phyloP scores from a whole-genome alignment of 53 echinoderm and acorn worm genomes.

The Temnopleurus reevesii region DNA sequence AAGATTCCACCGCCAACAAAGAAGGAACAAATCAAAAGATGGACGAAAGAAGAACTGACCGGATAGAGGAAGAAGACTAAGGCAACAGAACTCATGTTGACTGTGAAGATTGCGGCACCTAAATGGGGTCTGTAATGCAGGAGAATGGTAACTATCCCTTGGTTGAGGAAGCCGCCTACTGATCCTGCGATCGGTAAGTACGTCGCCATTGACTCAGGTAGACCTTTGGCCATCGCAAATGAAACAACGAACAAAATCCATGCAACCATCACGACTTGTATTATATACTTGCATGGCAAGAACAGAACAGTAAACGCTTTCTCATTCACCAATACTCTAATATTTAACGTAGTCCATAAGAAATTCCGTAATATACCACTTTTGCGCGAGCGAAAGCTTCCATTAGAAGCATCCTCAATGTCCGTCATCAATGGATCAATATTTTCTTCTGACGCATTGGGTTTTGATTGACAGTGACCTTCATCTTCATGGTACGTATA shows the following conservation, averaged over 20 bases:
- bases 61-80: not conserved
- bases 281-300: slow-evolving; percentile 22
- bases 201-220: not conserved
- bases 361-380: not conserved
- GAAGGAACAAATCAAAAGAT: slow-evolving; percentile 21
- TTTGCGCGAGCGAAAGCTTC: not conserved
- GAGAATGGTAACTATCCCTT: not conserved
- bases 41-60: not conserved
- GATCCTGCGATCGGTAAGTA: slow-evolving; percentile 25
- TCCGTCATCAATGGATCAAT: not conserved
- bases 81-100: not conserved
- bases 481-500: not conserved
- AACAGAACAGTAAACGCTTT: not conserved
- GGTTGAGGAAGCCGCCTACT: not conserved
- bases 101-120: not conserved
- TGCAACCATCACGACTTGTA: not conserved
- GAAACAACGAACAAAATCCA: slow-evolving; percentile 43
- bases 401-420: not conserved
- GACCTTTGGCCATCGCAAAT: slow-evolving; percentile 1
- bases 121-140: not conserved
- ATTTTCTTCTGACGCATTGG: not conserved
- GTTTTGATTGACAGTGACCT: not conserved
- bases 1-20: slow-evolving; percentile 37
- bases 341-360: not conserved
- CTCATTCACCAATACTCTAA: slow-evolving; percentile 6